phyloP scores from a whole-genome alignment of 2,113 vertebrate genomes.

The Nesogale talazaci region DNA sequence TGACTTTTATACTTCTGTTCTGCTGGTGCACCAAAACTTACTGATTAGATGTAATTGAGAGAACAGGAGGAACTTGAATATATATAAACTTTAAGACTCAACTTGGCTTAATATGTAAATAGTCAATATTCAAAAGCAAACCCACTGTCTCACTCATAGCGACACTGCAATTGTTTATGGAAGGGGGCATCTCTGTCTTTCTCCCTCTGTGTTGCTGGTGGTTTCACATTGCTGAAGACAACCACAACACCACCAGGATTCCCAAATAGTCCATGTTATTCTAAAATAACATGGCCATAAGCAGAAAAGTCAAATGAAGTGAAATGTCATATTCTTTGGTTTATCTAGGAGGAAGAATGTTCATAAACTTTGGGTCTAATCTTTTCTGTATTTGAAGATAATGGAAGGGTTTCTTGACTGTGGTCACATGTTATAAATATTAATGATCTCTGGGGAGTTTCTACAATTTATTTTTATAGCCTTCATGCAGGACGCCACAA shows the following conservation, averaged over 20 bases:
- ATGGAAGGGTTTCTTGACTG: background rate
- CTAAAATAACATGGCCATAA: conserved; percentile 3
- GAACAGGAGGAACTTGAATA: background rate
- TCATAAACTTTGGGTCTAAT: background rate
- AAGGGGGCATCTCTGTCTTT: no score
- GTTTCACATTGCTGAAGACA: no score
- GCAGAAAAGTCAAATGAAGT: background rate
- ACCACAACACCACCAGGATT: background rate
- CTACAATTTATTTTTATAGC: conserved; percentile 6
- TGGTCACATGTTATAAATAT: conserved; percentile 28
- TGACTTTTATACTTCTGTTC: background rate
- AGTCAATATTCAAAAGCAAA: no score
- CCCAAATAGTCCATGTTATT: background rate
- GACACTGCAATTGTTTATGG: no score
- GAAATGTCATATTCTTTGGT: background rate
- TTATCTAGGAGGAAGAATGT: background rate
- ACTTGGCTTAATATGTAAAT: background rate
- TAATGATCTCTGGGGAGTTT: background rate
- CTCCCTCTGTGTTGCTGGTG: no score
- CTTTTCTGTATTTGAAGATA: background rate
- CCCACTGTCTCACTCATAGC: no score
- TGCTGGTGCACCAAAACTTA: background rate
- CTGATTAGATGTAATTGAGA: background rate
- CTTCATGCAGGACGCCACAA: background rate
- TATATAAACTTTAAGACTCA: background rate